A percentile compares a stretch with the other conserved stretches of the same genome.
These are phyloP conservation scores for Brienomyrus brachyistius DNA, from an alignment of 2,113 vertebrate genomes.

Conservation along the genomic window DNA sequence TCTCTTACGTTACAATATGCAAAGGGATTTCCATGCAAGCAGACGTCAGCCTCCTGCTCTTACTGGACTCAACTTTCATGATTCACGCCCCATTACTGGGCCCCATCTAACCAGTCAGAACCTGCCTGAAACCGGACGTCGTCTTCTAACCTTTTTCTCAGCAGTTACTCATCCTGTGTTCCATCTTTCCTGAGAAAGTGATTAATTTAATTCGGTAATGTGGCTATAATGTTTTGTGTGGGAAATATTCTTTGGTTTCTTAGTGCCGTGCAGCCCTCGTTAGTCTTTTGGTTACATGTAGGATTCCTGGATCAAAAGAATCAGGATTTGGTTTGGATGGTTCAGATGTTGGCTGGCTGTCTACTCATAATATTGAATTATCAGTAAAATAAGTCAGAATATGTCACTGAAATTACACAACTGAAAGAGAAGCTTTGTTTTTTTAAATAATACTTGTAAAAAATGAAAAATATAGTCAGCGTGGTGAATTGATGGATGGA, in stretches of 20 bases:
- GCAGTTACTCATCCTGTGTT: not conserved
- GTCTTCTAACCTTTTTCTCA: not conserved
- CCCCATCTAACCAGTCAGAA: not conserved
- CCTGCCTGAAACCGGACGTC: not conserved
- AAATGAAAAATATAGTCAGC: too few relatives aligned
- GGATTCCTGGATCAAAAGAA: not conserved
- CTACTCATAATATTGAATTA: not conserved
- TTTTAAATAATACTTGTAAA: not conserved
- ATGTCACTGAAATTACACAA: not conserved
- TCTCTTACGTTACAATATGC: not conserved
- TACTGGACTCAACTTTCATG: not conserved
- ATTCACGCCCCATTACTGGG: not conserved
- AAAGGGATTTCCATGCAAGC: not conserved
- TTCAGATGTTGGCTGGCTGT: not conserved
- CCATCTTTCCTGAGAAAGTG: not conserved
- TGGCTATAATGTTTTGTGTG: not conserved
- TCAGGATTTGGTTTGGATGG: not conserved
- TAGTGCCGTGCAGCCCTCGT: not conserved
- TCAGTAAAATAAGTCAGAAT: not conserved
- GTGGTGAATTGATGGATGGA: too few relatives aligned
- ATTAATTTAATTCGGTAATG: not conserved
- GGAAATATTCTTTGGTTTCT: not conserved
- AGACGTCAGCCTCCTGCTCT: too few relatives aligned
- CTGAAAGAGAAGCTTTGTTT: not conserved
- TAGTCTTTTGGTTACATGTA: not conserved